Evolutionary conservation across 1,140 invertebrate species (phyloP), one percentile per base, ranked within the genome.

Genomic region (Lepidurus packardi): DNA sequence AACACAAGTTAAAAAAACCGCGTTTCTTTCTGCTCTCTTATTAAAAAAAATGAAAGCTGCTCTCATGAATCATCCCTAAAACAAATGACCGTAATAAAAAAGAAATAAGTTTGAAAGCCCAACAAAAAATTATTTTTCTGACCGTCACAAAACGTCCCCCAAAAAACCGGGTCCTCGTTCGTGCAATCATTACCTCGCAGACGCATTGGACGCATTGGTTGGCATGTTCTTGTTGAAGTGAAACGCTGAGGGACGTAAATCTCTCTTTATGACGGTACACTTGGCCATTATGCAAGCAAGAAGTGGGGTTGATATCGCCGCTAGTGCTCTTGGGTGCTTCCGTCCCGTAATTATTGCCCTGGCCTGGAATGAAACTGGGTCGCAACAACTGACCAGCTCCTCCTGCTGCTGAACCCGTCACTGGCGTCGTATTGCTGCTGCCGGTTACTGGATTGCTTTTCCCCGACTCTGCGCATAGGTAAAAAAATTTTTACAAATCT

Each of bases 201-300:
- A 73, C 24, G 74, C 79, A 80, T n/a, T 80, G 76, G 43, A 80
- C 77, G 76, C 79, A 80, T 11, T 77, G 76, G 34, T 80, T 74
- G 73, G 75, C 42, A n/a, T 74, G 65, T 13, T 80, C 79, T 76
- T 43, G 53, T 77, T 77, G 75, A 73, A 80, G 45, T 10, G 53
- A 76, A 44, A 79, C 41, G 21, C 21, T 75, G 25, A 73, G 43
- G 8, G 79, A 80, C 16, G 76, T 80, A 76, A 80, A 80, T 41
- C 74, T 79, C 73, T 80, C 79, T 45, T 80, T 80, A 53, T 80
- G 75, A 34, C 74, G 45, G 77, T 77, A 80, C 16, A 77, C 65
- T 34, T 77, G 53, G 76, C 79, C 79, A 74, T 78, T 80, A 16
- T 80, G 76, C 42, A 80, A 74, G 43, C 79, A 80, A 45, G 79